These are phyloP conservation scores for Nemopilema nomurai DNA, from an alignment of 30 jellyfish, hydroid and myxozoan species.

Conservation along the genomic window DNA sequence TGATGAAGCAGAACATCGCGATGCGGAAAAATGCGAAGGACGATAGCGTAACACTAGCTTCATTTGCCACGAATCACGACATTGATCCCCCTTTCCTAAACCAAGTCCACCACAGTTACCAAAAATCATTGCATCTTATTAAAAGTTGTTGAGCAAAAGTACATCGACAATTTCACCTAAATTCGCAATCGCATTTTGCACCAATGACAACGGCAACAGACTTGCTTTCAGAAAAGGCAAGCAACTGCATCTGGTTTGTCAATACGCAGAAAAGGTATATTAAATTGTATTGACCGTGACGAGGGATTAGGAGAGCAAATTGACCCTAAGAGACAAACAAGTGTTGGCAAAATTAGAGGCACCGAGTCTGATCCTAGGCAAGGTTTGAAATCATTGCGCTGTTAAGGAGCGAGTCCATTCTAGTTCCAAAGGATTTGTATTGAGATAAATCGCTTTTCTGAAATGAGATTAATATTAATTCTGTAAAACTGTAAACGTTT, in stretches of 20 bases:
- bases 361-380: background rate
- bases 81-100: background rate
- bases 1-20: background rate
- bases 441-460: constrained; percentile 14
- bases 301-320: background rate
- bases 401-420: constrained; percentile 24
- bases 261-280: background rate
- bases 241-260: background rate
- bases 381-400: constrained; percentile 12
- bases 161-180: background rate
- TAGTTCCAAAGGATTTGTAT: constrained; percentile 4
- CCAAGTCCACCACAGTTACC: background rate
- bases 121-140: too few species aligned
- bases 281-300: background rate
- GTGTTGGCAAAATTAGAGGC: background rate
- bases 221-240: background rate
- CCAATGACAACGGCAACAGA: background rate
- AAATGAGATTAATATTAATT: constrained; percentile 22
- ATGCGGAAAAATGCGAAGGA: background rate
- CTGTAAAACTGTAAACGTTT: constrained; percentile 14
- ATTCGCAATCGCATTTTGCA: background rate
- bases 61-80: background rate
- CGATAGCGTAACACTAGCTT: background rate
- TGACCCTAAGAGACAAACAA: background rate
- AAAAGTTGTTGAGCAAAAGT: too few species aligned